Base-by-base conservation (phyloP, 2,797 vertebrate genomes). In the Varecia variegata region DNA sequence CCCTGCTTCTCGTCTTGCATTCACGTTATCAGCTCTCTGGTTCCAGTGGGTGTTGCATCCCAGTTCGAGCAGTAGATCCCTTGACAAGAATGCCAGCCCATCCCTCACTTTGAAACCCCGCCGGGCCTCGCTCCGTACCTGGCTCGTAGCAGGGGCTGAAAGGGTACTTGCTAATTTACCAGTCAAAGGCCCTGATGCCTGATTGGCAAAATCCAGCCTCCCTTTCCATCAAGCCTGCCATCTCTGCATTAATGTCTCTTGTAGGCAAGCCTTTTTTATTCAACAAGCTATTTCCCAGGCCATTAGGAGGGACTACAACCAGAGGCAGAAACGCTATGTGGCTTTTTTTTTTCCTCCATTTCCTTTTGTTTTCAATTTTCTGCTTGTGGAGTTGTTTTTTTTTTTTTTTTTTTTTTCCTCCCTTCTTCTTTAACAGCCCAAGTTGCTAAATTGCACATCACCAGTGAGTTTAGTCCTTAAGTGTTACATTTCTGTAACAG, bases 401-500 rank as follows among this genome's bases (percentile, higher is more conserved):
- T 82, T 50, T 81, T 82, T 50, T 68, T 43, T 56, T 45, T 30
- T 58, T 17, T 32, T 1, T 10, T 14, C 4, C 65, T 71, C 58
- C 74, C 74, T 71, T 70, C 83, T 87, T 56, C 94, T 76, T 95
- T 97, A 93, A 77, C 94, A 93, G 93, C 85, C n/a, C 38, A 50
- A 96, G 93, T 97, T 94, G 95, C 96, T 97, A 93, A 98, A 97
- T 88, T 90, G 97, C 97, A 93, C 97, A 80, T 71, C 87, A 14
- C 93, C 50, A 86, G 94, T 77, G 71, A 92, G 96, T 79, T 95
- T 38, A 87, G 96, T 71, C 95, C 95, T 85, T 65, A 93, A 97
- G 97, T 43, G 9, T 56, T 54, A 85, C 30, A 62, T 86, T 96
- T 97, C 96, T 88, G 97, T 82, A 93, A 95, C 96, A 97, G 97